Conservation (phyloP, 1,140 invertebrate species). For the Papilio glaucus region DNA sequence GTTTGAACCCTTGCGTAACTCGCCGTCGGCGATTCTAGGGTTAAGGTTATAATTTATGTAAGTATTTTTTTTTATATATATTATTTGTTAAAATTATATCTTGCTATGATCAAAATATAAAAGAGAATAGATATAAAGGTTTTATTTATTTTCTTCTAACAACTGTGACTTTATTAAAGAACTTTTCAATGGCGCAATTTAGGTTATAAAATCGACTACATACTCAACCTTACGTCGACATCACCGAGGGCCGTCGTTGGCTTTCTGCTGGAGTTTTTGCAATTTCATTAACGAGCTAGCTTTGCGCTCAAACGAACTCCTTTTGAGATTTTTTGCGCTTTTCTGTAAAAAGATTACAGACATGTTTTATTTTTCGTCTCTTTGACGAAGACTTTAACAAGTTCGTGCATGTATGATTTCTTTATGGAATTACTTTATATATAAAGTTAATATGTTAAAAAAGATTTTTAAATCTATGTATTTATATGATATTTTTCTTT, state of each 20-base stretch:
- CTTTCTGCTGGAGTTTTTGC: background rate
- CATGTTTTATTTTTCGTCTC: constrained; percentile 12
- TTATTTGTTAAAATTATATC: too few relatives aligned
- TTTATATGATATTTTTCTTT: too few relatives aligned
- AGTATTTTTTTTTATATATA: too few relatives aligned
- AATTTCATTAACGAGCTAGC: constrained; percentile 16
- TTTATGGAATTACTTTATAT: background rate
- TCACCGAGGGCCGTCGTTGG: background rate
- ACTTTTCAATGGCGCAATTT: background rate
- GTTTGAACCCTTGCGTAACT: too few relatives aligned
- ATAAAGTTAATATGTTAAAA: background rate
- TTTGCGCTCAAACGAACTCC: constrained; percentile 4
- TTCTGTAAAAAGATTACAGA: background rate
- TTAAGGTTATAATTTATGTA: too few relatives aligned
- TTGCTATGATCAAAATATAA: too few relatives aligned
- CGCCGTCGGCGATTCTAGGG: too few relatives aligned
- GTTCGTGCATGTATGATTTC: background rate
- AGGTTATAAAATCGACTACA: background rate
- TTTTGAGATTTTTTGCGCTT: background rate
- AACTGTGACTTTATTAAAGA: background rate
- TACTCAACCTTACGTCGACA: background rate
- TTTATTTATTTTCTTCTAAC: background rate
- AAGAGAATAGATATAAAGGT: too few relatives aligned
- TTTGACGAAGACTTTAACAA: background rate
- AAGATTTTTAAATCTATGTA: too few relatives aligned